Evolutionary conservation across 2,888 invertebrate genomes (phyloP).

Genomic region (Tachina lurida): DNA sequence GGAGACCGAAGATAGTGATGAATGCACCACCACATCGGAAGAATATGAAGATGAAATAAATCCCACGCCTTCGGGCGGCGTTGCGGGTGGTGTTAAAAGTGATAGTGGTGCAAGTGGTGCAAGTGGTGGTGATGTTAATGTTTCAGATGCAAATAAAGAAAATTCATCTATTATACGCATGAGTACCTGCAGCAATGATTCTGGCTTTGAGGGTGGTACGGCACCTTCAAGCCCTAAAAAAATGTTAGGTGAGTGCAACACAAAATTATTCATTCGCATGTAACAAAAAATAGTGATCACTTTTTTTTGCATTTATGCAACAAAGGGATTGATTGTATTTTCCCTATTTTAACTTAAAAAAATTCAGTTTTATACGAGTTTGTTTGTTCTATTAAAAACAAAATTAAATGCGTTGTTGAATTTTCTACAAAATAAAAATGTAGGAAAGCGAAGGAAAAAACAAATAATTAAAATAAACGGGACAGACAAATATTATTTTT

Average conservation of each 20-base stretch:
- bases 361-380: background rate
- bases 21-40: conserved; percentile 79
- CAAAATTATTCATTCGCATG: background rate
- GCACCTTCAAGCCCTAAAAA: conserved; percentile 87
- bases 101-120: conserved; percentile 39
- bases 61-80: conserved; percentile 54
- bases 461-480: conserved; percentile 18
- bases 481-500: conserved; percentile 23
- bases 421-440: conserved; percentile 21
- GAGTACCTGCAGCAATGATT: conserved; percentile 91
- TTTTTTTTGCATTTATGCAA: conserved; percentile 48
- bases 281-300: conserved; percentile 64
- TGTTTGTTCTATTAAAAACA: conserved; percentile 3
- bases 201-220: conserved; percentile 90
- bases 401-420: conserved; percentile 61
- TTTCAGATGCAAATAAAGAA: conserved; percentile 73
- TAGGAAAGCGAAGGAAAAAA: conserved; percentile 14
- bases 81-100: conserved; percentile 40
- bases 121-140: conserved; percentile 46
- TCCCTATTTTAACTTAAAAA: background rate
- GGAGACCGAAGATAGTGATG: conserved; percentile 80
- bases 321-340: conserved; percentile 11
- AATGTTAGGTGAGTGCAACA: conserved; percentile 83
- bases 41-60: conserved; percentile 78
- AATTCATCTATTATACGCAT: conserved; percentile 83